Evolutionary conservation across 1,140 invertebrate species (phyloP).

Genomic region (Pentalonia nigronervosa): DNA sequence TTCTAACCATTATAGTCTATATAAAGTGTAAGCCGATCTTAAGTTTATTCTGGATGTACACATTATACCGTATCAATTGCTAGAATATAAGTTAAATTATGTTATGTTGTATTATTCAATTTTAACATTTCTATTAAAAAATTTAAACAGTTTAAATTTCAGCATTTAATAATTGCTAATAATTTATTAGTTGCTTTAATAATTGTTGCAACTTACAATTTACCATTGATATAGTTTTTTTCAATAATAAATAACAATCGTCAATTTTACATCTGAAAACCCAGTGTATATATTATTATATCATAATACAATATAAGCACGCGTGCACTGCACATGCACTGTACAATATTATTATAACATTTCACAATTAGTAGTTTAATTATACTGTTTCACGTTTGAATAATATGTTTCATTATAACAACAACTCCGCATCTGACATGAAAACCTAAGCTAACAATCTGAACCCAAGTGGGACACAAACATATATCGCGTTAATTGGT

Average conservation of each 20-base stretch:
- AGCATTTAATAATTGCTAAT: too few species aligned
- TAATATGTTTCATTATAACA: conserved; percentile 18
- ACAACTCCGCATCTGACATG: not conserved
- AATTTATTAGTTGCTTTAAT: not conserved
- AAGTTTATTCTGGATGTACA: not conserved
- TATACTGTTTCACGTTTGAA: conserved; percentile 8
- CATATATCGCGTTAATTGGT: not conserved
- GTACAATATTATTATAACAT: not conserved
- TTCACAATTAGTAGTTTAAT: conserved; percentile 18
- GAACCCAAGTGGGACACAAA: not conserved
- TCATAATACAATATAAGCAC: not conserved
- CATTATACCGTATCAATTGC: not conserved
- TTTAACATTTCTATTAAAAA: not conserved
- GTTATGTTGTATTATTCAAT: too few species aligned
- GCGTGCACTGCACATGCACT: not conserved
- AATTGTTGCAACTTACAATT: not conserved
- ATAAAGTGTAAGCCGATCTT: not conserved
- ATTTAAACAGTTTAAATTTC: not conserved
- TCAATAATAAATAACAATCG: not conserved
- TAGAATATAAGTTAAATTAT: not conserved
- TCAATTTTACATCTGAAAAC: not conserved
- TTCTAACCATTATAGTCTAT: not conserved
- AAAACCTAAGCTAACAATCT: not conserved
- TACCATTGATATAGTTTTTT: not conserved
- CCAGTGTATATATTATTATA: not conserved